Evolutionary conservation across 2,888 invertebrate genomes (phyloP).

Genomic region (Drosophila barbarae): DNA sequence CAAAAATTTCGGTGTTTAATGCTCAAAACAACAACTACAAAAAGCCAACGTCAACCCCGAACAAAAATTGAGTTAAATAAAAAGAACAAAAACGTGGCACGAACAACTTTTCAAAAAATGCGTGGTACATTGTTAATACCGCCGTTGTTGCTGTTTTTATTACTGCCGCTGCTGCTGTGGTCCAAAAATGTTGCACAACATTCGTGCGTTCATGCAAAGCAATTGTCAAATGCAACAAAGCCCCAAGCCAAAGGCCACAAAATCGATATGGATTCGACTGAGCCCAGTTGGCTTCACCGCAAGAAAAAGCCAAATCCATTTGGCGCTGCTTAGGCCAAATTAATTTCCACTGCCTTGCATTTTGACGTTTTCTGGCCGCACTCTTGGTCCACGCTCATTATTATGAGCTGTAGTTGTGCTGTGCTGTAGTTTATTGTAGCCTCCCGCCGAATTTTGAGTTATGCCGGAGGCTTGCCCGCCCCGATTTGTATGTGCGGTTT

Average conservation of each 20-base stretch:
- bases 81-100: slow-evolving; percentile 42
- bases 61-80: slow-evolving; percentile 35
- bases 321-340: slow-evolving; percentile 42
- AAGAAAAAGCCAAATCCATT: slow-evolving; percentile 22
- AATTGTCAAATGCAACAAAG: slow-evolving; percentile 60
- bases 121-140: slow-evolving; percentile 48
- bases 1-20: slow-evolving; percentile 46
- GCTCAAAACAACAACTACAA: slow-evolving; percentile 12
- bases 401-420: slow-evolving; percentile 1
- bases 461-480: slow-evolving; percentile 19
- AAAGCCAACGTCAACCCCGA: slow-evolving; percentile 24
- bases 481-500: slow-evolving; percentile 36
- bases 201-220: slow-evolving; percentile 63
- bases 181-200: slow-evolving; percentile 51
- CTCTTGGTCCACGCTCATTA: slow-evolving; percentile 16
- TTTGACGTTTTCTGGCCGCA: slow-evolving; percentile 47
- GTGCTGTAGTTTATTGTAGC: slow-evolving; percentile 16
- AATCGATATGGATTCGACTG: slow-evolving; percentile 52
- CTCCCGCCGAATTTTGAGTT: slow-evolving; percentile 22
- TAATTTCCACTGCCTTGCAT: slow-evolving; percentile 43
- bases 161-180: slow-evolving; percentile 12
- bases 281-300: slow-evolving; percentile 17
- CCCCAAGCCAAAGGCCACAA: slow-evolving; percentile 53
- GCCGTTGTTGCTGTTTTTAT: slow-evolving; percentile 22
- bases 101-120: slow-evolving; percentile 65